Conservation (phyloP, 2,888 invertebrate species). For the Scelioninae gen. 2 region DNA sequence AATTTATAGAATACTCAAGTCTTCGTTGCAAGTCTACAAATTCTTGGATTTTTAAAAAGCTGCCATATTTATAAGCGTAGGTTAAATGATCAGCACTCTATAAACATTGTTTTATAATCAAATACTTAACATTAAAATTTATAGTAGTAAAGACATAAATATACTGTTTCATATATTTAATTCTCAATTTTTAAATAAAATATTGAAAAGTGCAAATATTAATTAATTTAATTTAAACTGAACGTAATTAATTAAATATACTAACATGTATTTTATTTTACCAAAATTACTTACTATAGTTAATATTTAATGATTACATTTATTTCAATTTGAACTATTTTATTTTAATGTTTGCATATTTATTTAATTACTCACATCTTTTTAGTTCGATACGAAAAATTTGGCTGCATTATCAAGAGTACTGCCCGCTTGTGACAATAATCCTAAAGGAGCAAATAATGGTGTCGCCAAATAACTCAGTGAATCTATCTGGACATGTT, state of each 20-base stretch:
- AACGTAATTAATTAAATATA: too few relatives aligned
- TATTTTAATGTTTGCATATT: neutral
- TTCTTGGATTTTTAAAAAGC: constrained; percentile 93
- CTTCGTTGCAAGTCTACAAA: constrained; percentile 90
- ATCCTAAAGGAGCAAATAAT: constrained; percentile 84
- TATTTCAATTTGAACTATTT: neutral
- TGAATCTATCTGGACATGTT: constrained; percentile 95
- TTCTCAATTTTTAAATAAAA: too few relatives aligned
- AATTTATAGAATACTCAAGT: constrained; percentile 88
- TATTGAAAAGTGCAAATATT: too few relatives aligned
- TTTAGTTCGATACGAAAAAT: constrained; percentile 91
- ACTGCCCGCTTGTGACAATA: constrained; percentile 82
- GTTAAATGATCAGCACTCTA: constrained; percentile 94
- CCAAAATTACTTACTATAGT: too few relatives aligned
- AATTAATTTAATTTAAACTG: too few relatives aligned
- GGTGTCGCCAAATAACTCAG: constrained; percentile 90
- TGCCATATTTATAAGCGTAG: constrained; percentile 94
- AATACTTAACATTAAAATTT: too few relatives aligned
- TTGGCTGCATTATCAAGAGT: constrained; percentile 86
- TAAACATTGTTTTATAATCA: too few relatives aligned
- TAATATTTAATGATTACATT: too few relatives aligned
- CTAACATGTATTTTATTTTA: too few relatives aligned
- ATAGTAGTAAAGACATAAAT: too few relatives aligned
- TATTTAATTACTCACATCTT: constrained; percentile 82
- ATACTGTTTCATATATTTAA: too few relatives aligned